Evolutionary conservation across 2,797 vertebrate species (phyloP).

Genomic region (Xiphophorus birchmanni): DNA sequence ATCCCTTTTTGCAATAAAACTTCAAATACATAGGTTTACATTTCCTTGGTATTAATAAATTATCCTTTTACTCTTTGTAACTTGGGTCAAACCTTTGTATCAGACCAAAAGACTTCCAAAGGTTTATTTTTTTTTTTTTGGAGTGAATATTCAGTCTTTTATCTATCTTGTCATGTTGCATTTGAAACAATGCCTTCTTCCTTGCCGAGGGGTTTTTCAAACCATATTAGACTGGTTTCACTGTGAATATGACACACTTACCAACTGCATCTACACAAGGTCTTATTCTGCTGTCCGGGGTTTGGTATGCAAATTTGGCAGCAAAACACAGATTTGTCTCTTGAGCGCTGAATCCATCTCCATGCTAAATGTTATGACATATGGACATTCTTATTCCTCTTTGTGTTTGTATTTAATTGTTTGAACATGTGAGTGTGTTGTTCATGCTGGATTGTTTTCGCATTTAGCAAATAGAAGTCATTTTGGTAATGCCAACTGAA

Average conservation of each 20-base stretch:
- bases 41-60: neutral
- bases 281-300: neutral
- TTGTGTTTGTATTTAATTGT: neutral
- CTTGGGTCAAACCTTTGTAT: neutral
- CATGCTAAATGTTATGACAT: neutral
- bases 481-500: neutral
- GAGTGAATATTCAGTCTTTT: neutral
- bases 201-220: neutral
- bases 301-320: neutral
- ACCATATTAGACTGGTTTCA: neutral
- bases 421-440: neutral
- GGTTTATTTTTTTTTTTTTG: neutral
- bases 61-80: neutral
- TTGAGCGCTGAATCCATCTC: neutral
- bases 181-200: neutral
- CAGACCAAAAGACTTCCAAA: too few relatives aligned
- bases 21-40: neutral
- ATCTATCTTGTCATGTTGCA: neutral
- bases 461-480: neutral
- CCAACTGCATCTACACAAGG: neutral
- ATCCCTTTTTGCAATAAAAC: neutral
- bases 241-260: neutral
- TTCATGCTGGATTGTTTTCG: neutral
- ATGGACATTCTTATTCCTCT: neutral
- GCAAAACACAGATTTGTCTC: neutral